Evolutionary conservation across 2,797 vertebrate genomes (phyloP).

Genomic region (Bovichtus variegatus): DNA sequence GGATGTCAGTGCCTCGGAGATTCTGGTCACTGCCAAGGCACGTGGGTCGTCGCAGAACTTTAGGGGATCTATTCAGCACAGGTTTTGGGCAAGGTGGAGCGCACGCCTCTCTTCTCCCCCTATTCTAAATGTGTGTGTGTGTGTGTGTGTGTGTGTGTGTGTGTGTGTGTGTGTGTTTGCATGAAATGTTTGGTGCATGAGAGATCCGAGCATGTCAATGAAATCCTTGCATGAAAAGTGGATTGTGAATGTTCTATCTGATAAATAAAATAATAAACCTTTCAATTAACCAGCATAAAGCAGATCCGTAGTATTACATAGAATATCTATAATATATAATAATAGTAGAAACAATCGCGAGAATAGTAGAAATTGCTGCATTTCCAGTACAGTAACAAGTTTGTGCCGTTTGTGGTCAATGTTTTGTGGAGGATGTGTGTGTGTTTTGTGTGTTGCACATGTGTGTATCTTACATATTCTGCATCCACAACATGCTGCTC

Average conservation of each 20-base stretch:
- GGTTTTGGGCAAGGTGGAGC: conserved; percentile 97
- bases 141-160: conserved; percentile 23
- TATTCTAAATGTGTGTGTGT: conserved; percentile 58
- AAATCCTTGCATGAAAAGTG: conserved; percentile 57
- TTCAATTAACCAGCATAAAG: conserved; percentile 45
- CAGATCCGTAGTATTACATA: background rate
- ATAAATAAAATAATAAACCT: background rate
- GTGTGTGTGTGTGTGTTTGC: conserved; percentile 41
- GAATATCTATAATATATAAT: background rate
- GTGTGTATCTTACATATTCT: conserved; percentile 61
- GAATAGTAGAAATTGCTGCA: background rate
- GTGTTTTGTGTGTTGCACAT: conserved; percentile 64
- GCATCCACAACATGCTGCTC: conserved; percentile 65
- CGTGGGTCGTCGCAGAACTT: conserved; percentile 93
- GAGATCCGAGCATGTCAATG: conserved; percentile 56
- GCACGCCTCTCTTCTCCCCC: conserved; percentile 79
- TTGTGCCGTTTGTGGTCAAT: conserved; percentile 45
- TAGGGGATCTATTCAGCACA: conserved; percentile 97
- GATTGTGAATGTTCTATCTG: conserved; percentile 13
- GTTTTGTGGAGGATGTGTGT: conserved; percentile 54
- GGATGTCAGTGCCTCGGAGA: conserved; percentile 93
- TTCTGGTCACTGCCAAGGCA: conserved; percentile 98
- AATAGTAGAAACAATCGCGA: background rate
- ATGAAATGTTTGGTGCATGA: conserved; percentile 58
- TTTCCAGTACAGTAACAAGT: conserved; percentile 27